Evolutionary conservation across 2,888 invertebrate species (phyloP), one percentile per base, ranked within the genome.

Genomic region (Panzeria rudis): DNA sequence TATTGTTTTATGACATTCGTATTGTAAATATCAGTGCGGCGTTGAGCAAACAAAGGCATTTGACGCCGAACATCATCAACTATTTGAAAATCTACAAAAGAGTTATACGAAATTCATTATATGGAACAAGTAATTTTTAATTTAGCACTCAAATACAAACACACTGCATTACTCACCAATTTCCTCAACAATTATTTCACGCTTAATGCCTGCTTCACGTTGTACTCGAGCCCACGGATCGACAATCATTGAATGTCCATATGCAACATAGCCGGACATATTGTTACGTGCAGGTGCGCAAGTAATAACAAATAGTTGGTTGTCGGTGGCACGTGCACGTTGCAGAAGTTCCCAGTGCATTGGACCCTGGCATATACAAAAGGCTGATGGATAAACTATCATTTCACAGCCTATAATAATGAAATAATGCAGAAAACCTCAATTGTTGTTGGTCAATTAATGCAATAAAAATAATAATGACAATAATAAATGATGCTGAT

Each of bases 321-420:
- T 96, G 93, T 99, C 98, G 41, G 95, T 94, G 44, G 99, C 98
- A 66, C 98, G 94, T 0, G 95, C 94, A 61, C 97, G 94, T 82
- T 95, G 96, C 20, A 99, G 93, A 5, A 98, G 92, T 90, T 98
- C 96, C 98, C 98, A 99, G 92, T 99, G 98, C 76, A 95, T 93
- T 0, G 98, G 98, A 0, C 99, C 99, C 86, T 91, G 91, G 44
- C 90, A 89, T 38, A 89, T 88, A 83, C 91, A 91, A 52, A 99
- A 99, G 3, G 98, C 98, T 25, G 96, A 98, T 0, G 99, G 98
- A 93, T 98, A 99, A 54, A 99, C 93, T 44, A 99, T 92, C 88
- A 98, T 91, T 61, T 97, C 94, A 90, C 98, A 98, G 0, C 96
- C 97, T 95, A 89, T 8, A 32, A 17, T 25, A 54, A 76, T 32